phyloP scores from a whole-genome alignment of 1,140 invertebrate genomes.

The Trialeurodes vaporariorum region DNA sequence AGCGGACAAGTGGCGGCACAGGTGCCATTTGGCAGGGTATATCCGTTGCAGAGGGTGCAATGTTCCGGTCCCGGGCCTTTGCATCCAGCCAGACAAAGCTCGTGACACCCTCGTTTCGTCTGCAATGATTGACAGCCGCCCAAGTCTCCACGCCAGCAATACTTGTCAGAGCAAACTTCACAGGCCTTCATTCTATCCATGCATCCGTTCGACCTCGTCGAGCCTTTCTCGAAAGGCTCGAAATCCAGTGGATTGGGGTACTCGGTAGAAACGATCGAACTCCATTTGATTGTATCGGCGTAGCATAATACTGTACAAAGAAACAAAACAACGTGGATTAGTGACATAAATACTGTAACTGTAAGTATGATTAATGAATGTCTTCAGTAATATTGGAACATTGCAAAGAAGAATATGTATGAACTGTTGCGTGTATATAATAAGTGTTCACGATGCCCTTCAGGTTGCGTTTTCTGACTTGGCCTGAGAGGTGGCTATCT shows the following conservation, averaged over 20 bases:
- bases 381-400: too few relatives aligned
- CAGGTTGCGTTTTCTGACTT: too few relatives aligned
- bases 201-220: constrained; percentile 11
- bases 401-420: too few relatives aligned
- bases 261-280: constrained; percentile 13
- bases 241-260: constrained; percentile 15
- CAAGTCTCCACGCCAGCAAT: constrained; percentile 19
- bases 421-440: too few relatives aligned
- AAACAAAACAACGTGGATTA: too few relatives aligned
- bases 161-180: constrained; percentile 4
- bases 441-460: too few relatives aligned
- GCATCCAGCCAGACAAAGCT: constrained; percentile 24
- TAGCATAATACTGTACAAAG: constrained; percentile 56
- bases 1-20: constrained; percentile 22
- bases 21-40: constrained; percentile 14
- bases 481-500: too few relatives aligned
- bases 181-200: constrained; percentile 9
- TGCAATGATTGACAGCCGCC: constrained; percentile 19
- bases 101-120: constrained; percentile 20
- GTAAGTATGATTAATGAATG: too few relatives aligned
- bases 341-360: too few relatives aligned
- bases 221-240: constrained; percentile 9
- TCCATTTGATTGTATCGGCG: constrained; percentile 80
- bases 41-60: constrained; percentile 20
- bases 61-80: constrained; percentile 17